Percentiles rank a stretch among this genome's conserved stretches.
phyloP scores from a whole-genome alignment of 2,797 vertebrate genomes.

The Gobionotothen gibberifrons region DNA sequence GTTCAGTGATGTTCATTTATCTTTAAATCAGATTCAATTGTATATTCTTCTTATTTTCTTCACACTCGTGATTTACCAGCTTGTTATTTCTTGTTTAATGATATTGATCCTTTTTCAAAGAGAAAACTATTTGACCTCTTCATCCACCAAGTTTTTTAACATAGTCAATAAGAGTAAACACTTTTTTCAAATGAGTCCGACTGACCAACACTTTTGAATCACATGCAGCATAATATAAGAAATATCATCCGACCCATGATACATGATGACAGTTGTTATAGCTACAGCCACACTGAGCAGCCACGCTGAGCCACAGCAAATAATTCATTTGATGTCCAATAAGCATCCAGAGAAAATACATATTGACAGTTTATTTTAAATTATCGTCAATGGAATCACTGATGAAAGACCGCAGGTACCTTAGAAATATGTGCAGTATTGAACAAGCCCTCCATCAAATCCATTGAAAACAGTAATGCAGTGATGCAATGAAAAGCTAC shows the following conservation, averaged over 20 bases:
- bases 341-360: constrained; percentile 6
- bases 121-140: no score
- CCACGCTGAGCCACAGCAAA: constrained; percentile 19
- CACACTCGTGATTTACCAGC: constrained; percentile 18
- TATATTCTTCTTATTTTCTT: constrained; percentile 25
- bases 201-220: not conserved
- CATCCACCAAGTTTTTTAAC: no score
- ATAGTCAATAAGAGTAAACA: no score
- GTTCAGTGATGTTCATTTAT: constrained; percentile 2
- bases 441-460: constrained; percentile 1
- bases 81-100: constrained; percentile 10
- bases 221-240: constrained; percentile 2
- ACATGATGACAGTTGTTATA: constrained; percentile 9
- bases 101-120: constrained; percentile 16
- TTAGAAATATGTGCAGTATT: not conserved
- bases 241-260: not conserved
- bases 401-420: not conserved
- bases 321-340: constrained; percentile 14
- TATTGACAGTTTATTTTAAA: constrained; percentile 10
- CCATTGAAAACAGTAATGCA: constrained; percentile 20
- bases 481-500: constrained; percentile 18
- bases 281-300: no score
- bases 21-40: constrained; percentile 26
- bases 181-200: constrained; percentile 12
- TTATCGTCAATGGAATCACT: constrained; percentile 1